A percentile compares a stretch with the other conserved stretches of the same genome.
phyloP scores from a whole-genome alignment of 2,113 vertebrate species.

The Chaetodon auriga region DNA sequence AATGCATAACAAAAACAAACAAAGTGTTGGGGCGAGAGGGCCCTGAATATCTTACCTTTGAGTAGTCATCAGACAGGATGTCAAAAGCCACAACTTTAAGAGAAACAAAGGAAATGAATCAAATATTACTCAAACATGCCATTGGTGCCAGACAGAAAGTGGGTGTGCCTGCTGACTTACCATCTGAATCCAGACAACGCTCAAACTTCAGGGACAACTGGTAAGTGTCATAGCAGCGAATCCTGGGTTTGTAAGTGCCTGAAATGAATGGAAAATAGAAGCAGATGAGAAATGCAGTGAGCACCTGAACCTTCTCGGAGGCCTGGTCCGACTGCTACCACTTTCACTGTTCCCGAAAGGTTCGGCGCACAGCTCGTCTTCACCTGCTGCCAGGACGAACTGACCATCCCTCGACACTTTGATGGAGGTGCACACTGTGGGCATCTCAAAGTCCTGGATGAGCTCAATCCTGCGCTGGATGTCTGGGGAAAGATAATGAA shows the following conservation, averaged over 20 bases:
- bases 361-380: background rate
- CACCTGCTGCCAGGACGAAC: constrained; percentile 95
- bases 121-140: background rate
- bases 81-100: constrained; percentile 94
- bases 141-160: background rate
- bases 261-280: background rate
- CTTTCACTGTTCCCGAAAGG: background rate
- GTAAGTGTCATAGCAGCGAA: constrained; percentile 95
- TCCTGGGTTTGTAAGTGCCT: constrained; percentile 97
- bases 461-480: constrained; percentile 97
- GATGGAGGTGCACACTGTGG: constrained; percentile 93
- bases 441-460: constrained; percentile 99
- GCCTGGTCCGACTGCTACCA: rapidly evolving
- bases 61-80: constrained; percentile 98
- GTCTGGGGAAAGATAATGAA: constrained; percentile 79
- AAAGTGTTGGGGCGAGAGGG: background rate
- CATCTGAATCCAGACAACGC: constrained; percentile 95
- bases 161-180: constrained; percentile 74
- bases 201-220: constrained; percentile 98
- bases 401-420: constrained; percentile 96
- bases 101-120: constrained; percentile 48
- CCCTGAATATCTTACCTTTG: constrained; percentile 88
- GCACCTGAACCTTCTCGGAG: background rate
- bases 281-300: background rate
- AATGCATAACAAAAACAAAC: background rate